phyloP scores from a whole-genome alignment of 2,888 invertebrate genomes.

The Drosophila subquinaria region DNA sequence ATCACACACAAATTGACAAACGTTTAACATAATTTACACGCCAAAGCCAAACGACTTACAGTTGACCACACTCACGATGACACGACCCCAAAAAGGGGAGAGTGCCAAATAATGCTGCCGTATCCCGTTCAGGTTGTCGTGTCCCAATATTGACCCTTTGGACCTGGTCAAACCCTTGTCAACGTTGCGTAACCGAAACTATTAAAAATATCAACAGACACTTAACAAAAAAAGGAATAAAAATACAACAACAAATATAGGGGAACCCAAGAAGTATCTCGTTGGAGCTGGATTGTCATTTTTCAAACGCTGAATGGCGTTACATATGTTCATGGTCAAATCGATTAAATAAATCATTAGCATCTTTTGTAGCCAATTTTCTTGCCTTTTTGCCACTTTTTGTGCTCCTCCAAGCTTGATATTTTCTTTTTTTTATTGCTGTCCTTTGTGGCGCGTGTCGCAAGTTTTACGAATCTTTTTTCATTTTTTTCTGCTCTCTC shows the following conservation, averaged over 20 bases:
- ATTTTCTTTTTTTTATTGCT: slow-evolving; percentile 9
- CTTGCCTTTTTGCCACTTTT: slow-evolving; percentile 56
- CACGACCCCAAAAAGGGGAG: neutral
- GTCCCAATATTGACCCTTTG: slow-evolving; percentile 69
- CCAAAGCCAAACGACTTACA: slow-evolving; percentile 68
- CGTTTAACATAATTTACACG: slow-evolving; percentile 81
- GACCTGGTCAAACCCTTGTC: slow-evolving; percentile 75
- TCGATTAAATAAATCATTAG: slow-evolving; percentile 86
- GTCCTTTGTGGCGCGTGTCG: slow-evolving; percentile 61
- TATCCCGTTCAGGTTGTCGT: slow-evolving; percentile 29
- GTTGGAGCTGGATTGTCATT: slow-evolving; percentile 52
- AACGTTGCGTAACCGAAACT: slow-evolving; percentile 76
- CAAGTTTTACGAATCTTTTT: slow-evolving; percentile 65
- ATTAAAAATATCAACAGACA: slow-evolving; percentile 78
- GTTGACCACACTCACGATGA: slow-evolving; percentile 63
- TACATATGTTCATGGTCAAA: slow-evolving; percentile 85
- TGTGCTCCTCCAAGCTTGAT: slow-evolving; percentile 2
- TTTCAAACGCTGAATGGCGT: slow-evolving; percentile 70
- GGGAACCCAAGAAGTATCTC: slow-evolving; percentile 14
- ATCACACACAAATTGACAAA: slow-evolving; percentile 81
- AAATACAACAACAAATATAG: slow-evolving; percentile 2
- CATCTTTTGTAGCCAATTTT: slow-evolving; percentile 84
- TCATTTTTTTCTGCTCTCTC: neutral
- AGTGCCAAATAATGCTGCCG: neutral
- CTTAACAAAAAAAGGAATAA: slow-evolving; percentile 35